Conservation (phyloP, 2,113 vertebrate species). For the Rattus rattus region DNA sequence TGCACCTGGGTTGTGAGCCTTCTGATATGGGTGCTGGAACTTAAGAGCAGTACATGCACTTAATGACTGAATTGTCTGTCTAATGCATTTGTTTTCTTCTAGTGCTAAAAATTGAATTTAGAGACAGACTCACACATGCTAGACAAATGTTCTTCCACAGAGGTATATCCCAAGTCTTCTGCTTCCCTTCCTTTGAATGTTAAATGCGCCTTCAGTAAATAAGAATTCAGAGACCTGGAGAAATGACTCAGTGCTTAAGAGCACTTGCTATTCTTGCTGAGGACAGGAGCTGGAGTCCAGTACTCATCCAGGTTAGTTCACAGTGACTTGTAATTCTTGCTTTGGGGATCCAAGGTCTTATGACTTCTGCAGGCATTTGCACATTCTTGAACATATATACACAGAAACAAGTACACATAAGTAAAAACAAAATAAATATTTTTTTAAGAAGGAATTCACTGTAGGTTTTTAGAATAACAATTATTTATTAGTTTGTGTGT, state of each 20-base stretch:
- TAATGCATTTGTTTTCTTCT: neutral
- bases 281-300: neutral
- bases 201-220: neutral
- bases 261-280: neutral
- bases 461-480: neutral
- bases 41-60: neutral
- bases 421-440: neutral
- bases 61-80: neutral
- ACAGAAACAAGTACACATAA: neutral
- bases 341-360: neutral
- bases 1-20: neutral
- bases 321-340: neutral
- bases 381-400: neutral
- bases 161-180: neutral
- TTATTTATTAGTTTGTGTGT: neutral
- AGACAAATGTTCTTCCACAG: neutral
- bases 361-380: neutral
- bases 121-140: neutral
- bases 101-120: neutral
- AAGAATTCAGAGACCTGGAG: neutral
- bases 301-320: neutral
- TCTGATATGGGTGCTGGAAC: neutral
- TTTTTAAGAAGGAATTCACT: neutral
- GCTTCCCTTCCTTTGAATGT: neutral
- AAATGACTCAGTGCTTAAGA: neutral